Base-by-base conservation (phyloP, 2,113 vertebrate species). In the Galemys pyrenaicus region DNA sequence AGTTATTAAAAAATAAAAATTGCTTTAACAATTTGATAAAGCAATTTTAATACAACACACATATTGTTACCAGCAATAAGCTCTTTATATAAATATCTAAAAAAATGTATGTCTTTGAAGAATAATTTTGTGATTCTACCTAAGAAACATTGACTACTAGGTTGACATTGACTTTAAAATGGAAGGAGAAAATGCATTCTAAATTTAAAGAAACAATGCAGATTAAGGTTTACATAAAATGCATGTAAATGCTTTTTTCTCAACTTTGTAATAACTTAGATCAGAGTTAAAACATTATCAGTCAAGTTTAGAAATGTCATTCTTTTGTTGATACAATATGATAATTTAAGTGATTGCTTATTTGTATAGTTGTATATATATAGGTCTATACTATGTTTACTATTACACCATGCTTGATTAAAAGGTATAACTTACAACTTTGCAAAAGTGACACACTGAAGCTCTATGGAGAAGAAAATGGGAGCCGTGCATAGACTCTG, bases 11-110 rank as follows among this genome's bases (percentile, higher is more conserved):
- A 88, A 86, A 92, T 15, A 89, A 81, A 67, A 85, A n/a, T 41
- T 56, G 4, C n/a, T 0, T 88, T 94, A n/a, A 35, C 20, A 65
- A 70, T 85, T 81, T 92, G 62, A 79, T 80, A 32, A 81, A 87
- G 32, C 94, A 44, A 80, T 71, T 79, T 77, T 46, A 74, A 26
- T 94, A 56, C 41, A 94, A 60, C 17, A 90, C 46, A 85, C 81
- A 67, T 20, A 35, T 3, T 87, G 22, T 20, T 67, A 85, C 65
- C 19, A 71, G 19, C 89, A 13, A 78, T 9, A n/a, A 95, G 24
- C 46, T 17, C 44, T 91, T 71, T 94, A 70, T 39, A 2, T 81
- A 91, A 94, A 49, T 94, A 95, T 51, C 15, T 17, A 28, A 75
- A 84, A 71, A 80, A 83, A 84, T 39, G 37, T 62, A 80, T 54